phyloP scores from a whole-genome alignment of 1,140 invertebrate genomes.

The Holotrichia oblita region DNA sequence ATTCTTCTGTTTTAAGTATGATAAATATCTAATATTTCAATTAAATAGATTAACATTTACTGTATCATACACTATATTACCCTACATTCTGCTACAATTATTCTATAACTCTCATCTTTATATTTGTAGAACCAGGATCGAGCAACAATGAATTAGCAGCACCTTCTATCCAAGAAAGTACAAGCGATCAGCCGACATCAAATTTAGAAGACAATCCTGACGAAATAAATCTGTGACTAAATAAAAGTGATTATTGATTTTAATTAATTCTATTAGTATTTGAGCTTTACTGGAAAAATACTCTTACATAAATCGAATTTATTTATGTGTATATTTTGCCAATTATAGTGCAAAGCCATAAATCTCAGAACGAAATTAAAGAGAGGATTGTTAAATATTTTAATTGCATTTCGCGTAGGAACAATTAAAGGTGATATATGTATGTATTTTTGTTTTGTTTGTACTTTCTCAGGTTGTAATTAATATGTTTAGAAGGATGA shows the following conservation, averaged over 20 bases:
- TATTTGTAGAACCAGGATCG: background rate
- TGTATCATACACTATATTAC: no score
- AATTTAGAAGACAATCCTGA: conserved; percentile 20
- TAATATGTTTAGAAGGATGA: conserved; percentile 17
- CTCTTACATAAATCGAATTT: conserved; percentile 13
- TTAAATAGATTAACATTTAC: no score
- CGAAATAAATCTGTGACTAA: conserved; percentile 17
- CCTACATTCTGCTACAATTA: no score
- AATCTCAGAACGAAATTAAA: conserved; percentile 21
- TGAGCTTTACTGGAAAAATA: conserved; percentile 17
- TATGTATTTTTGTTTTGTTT: conserved; percentile 32
- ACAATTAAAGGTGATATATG: conserved; percentile 17
- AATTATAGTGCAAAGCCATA: conserved; percentile 3
- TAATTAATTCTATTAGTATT: conserved; percentile 26
- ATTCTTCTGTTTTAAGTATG: no score
- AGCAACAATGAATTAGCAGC: conserved; percentile 22
- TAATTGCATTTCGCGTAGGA: conserved; percentile 21
- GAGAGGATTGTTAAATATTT: conserved; percentile 30
- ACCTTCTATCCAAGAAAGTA: conserved; percentile 4
- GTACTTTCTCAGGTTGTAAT: conserved; percentile 30
- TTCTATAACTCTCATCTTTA: no score
- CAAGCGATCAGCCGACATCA: background rate
- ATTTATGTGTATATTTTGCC: conserved; percentile 7
- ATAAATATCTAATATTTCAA: no score
- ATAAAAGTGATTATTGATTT: background rate